Evolutionary conservation across 2,113 vertebrate species (phyloP), one percentile per base, ranked within the genome.

Genomic region (Ondatra zibethicus): DNA sequence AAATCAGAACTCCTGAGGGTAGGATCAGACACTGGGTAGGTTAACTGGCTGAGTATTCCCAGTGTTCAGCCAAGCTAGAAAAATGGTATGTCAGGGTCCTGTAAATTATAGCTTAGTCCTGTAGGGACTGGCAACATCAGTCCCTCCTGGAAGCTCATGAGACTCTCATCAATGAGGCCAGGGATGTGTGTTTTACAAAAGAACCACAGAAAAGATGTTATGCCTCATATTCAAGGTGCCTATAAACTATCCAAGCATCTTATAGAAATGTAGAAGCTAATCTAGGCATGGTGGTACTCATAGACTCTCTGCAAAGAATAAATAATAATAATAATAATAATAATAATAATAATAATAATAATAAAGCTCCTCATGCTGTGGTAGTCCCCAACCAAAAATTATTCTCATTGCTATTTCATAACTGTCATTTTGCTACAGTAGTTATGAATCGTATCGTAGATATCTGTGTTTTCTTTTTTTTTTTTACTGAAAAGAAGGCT

Each of bases 1-100:
- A 96, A 92, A 84, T 68, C 29, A 42, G 88, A 86, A 94, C 42
- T 89, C 92, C 82, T 88, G 72, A 94, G 65, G 36, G 25, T 82
- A 52, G 50, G 84, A 87, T 70, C 55, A 89, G 52, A 39, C 61
- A 12, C 7, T 11, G 17, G 23, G 3, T n/a, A 77, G 66, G 33
- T 87, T 86, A 87, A 91, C 91, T 88, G 81, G 21, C 42, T 36
- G 47, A 23, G 23, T 0, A 7, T 78, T 68, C 63, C 73, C 7
- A 31, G 68, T 27, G 17, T 91, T 58, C 23, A 88, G 84, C 19
- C 66, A 90, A 81, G 42, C 58, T 87, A 52, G 61, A 73, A 42
- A 92, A 88, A 2, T 14, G 33, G 66, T 55, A 36, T 39, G 93
- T 92, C 12, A 42, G 33, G 66, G 23, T 9, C 61, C 68, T 63